Percentiles rank a stretch among this genome's conserved stretches.
Conservation (phyloP, 1,140 invertebrate species). For the Ridgeia piscesae region DNA sequence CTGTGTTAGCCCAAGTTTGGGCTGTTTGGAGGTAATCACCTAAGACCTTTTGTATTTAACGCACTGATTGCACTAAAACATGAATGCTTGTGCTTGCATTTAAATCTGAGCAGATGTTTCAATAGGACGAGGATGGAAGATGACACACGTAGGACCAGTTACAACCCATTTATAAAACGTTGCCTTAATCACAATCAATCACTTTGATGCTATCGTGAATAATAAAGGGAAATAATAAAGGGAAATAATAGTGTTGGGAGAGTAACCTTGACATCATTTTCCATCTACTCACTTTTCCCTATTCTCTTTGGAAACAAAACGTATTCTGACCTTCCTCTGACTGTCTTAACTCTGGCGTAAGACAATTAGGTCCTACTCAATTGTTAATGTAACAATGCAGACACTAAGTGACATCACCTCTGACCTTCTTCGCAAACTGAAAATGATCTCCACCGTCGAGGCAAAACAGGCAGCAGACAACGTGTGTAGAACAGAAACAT, state of each 20-base stretch:
- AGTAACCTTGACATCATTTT: background rate
- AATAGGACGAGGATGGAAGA: background rate
- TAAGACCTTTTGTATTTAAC: too few relatives aligned
- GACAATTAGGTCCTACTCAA: background rate
- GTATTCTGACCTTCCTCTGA: background rate
- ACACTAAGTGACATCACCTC: background rate
- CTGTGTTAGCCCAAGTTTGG: too few relatives aligned
- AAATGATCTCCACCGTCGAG: background rate
- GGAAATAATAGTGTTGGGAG: background rate
- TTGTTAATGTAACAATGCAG: background rate
- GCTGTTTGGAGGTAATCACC: too few relatives aligned
- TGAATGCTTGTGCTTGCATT: background rate
- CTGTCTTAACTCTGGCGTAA: background rate
- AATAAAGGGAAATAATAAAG: background rate
- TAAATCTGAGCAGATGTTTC: background rate
- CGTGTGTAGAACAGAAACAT: background rate
- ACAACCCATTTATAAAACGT: background rate
- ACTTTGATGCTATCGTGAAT: background rate
- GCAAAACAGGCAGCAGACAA: background rate
- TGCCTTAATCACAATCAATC: background rate
- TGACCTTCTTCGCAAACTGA: background rate
- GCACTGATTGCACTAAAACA: background rate
- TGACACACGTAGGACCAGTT: background rate
- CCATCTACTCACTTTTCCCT: background rate
- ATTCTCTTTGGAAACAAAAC: background rate